Evolutionary conservation across 2,113 vertebrate genomes (phyloP), one percentile per base, ranked within the genome.

Genomic region (Gymnorhina tibicen): DNA sequence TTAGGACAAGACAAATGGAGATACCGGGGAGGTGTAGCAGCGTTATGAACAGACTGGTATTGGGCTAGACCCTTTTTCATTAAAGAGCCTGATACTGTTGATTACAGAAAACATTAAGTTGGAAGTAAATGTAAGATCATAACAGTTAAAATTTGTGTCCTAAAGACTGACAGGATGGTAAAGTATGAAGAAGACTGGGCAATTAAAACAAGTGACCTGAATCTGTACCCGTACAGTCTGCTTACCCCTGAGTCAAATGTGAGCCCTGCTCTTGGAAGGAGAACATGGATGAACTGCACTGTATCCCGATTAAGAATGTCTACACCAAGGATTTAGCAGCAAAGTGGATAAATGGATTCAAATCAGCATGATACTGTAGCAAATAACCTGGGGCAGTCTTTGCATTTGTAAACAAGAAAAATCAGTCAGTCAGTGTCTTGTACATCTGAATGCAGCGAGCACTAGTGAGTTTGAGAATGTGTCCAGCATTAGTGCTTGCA

Each of bases 21-120:
- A 6, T 80, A 27, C 1, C 0, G 0, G 18, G 11, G 28, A 56
- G 16, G 6, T 68, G 10, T 33, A 72, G 69, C 13, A 85, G 37
- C 27, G 5, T 56, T 85, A 22, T 15, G 42, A 66, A 67, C 44
- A 47, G 10, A 21, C 19, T 70, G 26, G 12, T 67, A 14, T n/a
- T 53, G 33, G 11, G 3, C 53, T 56, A 37, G 32, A 44, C 3
- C 9, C 6, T 66, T 37, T 44, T 20, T 56, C 26, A 5, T 74
- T 37, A 8, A 60, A 60, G 30, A 79, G 21, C 19, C 47, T 32
- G 27, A 28, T 53, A 7, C 8, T 37, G 10, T 79, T 79, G 11
- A 28, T 37, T 37, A 14, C 44, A 59, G 69, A 41, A 85, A 93
- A 47, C 16, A 52, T 35, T 26, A 23, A 70, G 64, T 46, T 87